phyloP scores from a whole-genome alignment of 2,797 vertebrate species.

The Cheirogaleus major region DNA sequence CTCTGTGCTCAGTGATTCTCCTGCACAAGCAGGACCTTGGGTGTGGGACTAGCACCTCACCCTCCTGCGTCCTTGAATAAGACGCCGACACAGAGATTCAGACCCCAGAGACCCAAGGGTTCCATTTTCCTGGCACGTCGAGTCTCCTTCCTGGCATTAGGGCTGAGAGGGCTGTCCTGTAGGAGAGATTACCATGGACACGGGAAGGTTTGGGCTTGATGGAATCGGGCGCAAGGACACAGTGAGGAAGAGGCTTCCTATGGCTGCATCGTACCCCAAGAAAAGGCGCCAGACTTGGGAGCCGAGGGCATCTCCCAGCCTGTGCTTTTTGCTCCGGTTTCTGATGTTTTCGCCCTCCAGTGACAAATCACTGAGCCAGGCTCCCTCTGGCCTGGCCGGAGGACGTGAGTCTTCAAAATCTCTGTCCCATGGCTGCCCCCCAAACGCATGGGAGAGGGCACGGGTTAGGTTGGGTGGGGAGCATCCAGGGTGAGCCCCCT shows the following conservation, averaged over 20 bases:
- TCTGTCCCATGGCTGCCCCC: fast-evolving
- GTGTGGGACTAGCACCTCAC: conserved; percentile 48
- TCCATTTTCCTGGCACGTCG: fast-evolving
- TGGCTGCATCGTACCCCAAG: neutral
- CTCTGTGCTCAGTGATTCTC: neutral
- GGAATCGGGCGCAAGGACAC: fast-evolving
- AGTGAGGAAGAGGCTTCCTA: neutral
- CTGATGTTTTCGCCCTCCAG: fast-evolving
- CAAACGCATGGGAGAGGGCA: fast-evolving
- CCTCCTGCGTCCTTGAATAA: conserved; percentile 61
- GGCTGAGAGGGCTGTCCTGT: fast-evolving
- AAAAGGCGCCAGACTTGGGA: neutral
- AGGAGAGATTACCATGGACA: no score
- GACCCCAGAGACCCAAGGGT: fast-evolving
- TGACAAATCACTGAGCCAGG: neutral
- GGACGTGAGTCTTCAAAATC: neutral
- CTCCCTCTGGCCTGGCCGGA: neutral
- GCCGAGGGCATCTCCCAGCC: neutral
- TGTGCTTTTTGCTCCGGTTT: fast-evolving
- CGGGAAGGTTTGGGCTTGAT: fast-evolving
- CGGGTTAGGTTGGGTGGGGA: fast-evolving
- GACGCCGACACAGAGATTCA: neutral
- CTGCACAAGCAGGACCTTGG: conserved; percentile 60
- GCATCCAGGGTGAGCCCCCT: no score
- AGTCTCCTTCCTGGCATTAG: neutral